A percentile compares a stretch with the other conserved stretches of the same genome.
Evolutionary conservation across 1,140 invertebrate genomes (phyloP).

Genomic region (Ceratosolen fusciceps): DNA sequence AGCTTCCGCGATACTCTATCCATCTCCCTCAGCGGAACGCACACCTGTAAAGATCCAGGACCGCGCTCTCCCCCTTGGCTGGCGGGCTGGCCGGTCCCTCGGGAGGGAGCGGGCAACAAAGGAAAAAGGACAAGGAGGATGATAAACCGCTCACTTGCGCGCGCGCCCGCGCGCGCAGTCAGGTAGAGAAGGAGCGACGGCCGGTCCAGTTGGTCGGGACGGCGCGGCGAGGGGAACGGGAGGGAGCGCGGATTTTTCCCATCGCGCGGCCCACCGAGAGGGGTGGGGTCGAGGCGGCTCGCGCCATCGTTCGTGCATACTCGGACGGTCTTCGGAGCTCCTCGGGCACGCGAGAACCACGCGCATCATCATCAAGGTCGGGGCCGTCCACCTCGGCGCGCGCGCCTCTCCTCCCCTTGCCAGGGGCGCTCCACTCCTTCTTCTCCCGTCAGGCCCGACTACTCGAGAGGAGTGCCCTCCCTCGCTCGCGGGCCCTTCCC

Average conservation of each 20-base stretch:
- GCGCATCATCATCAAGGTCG: conserved; percentile 69
- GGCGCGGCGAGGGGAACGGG: not conserved
- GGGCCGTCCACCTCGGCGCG: conserved; percentile 64
- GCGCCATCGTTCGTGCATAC: conserved; percentile 54
- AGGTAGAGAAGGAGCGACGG: not conserved
- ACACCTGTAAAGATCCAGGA: conserved; percentile 53
- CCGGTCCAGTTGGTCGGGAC: not conserved
- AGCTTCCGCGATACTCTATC: conserved; percentile 63
- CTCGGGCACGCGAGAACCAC: conserved; percentile 72
- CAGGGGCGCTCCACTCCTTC: conserved; percentile 42
- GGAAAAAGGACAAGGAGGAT: not conserved
- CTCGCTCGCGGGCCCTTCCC: conserved; percentile 28
- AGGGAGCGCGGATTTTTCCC: conserved; percentile 1
- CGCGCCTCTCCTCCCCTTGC: conserved; percentile 3
- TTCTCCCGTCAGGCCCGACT: conserved; percentile 27
- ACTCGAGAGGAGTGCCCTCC: conserved; percentile 28
- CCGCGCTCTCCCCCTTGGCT: too few relatives aligned
- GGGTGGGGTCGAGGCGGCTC: conserved; percentile 38
- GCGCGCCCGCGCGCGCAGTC: not conserved
- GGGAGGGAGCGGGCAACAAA: not conserved
- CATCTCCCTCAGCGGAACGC: conserved; percentile 42
- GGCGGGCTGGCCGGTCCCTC: too few relatives aligned
- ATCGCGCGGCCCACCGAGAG: not conserved
- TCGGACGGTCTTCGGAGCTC: conserved; percentile 58
- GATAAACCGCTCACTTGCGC: not conserved